These are phyloP conservation scores for Emberiza fucata DNA, from an alignment of 2,113 vertebrate genomes.

Conservation along the genomic window DNA sequence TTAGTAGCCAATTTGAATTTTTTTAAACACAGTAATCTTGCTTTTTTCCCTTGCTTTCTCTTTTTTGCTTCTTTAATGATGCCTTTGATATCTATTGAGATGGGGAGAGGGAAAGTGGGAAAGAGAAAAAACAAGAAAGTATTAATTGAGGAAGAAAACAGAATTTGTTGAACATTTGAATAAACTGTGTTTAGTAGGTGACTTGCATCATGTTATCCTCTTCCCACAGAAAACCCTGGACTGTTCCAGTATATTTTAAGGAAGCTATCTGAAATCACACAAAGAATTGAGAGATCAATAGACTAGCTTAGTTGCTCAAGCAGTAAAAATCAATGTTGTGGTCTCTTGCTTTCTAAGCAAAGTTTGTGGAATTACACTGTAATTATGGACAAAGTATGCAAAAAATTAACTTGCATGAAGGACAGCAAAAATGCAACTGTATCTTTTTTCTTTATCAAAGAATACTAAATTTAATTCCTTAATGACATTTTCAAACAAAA, in stretches of 20 bases:
- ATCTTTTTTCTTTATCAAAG: background rate
- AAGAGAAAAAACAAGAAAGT: background rate
- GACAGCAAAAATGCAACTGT: background rate
- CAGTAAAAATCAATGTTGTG: constrained; percentile 1
- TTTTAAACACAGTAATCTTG: background rate
- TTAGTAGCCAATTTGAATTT: background rate
- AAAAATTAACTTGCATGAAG: background rate
- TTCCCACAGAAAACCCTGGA: background rate
- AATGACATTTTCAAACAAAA: background rate
- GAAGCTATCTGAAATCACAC: constrained; percentile 7
- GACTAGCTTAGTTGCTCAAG: background rate
- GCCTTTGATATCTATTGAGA: background rate
- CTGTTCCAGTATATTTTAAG: background rate
- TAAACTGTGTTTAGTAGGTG: background rate
- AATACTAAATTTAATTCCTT: background rate
- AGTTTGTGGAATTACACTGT: background rate
- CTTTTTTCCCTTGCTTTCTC: background rate
- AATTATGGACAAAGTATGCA: background rate
- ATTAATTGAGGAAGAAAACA: background rate
- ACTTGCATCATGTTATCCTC: background rate
- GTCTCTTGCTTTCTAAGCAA: constrained; percentile 1
- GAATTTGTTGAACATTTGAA: background rate
- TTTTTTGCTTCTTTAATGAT: background rate
- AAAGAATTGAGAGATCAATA: constrained; percentile 6
- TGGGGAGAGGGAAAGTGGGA: background rate